These are phyloP conservation scores for Gobionotothen gibberifrons DNA, from an alignment of 2,797 vertebrate species.

Conservation along the genomic window DNA sequence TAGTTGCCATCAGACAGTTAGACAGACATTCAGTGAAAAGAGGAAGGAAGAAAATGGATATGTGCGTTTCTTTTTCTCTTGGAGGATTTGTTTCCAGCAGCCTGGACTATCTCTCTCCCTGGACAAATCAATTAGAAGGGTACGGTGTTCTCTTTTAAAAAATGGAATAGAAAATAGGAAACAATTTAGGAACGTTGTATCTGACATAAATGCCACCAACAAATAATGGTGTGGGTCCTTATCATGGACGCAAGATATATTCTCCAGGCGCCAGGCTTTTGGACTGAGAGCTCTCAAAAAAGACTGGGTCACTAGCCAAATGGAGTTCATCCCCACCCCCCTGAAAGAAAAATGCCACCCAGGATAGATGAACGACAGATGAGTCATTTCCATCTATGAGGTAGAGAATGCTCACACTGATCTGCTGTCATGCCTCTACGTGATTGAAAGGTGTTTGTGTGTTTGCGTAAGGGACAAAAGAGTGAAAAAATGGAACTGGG, in stretches of 20 bases:
- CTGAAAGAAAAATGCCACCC: conserved; percentile 70
- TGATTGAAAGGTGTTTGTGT: conserved; percentile 69
- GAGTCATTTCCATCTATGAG: conserved; percentile 79
- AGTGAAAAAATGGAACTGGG: conserved; percentile 27
- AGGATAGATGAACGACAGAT: conserved; percentile 74
- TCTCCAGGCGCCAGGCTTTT: conserved; percentile 35
- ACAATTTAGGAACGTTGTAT: conserved; percentile 39
- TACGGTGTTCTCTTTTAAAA: conserved; percentile 26
- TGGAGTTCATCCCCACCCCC: conserved; percentile 52
- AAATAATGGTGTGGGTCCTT: conserved; percentile 37
- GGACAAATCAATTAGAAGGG: conserved; percentile 63
- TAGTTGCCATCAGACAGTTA: conserved; percentile 65
- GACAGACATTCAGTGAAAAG: conserved; percentile 42
- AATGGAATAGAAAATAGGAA: conserved; percentile 35
- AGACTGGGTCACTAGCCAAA: conserved; percentile 62
- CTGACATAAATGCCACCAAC: conserved; percentile 54
- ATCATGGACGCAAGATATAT: conserved; percentile 52
- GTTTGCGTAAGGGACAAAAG: conserved; percentile 43
- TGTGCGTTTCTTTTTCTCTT: conserved; percentile 51
- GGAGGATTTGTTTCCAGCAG: conserved; percentile 50
- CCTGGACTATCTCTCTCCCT: conserved; percentile 19
- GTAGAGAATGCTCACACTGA: conserved; percentile 67
- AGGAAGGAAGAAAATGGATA: conserved; percentile 51
- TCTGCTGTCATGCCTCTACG: conserved; percentile 65
- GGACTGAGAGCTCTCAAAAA: conserved; percentile 49